These are phyloP conservation scores for Cyrtorhinus lividipennis DNA, from an alignment of 1,140 invertebrate genomes.

Conservation along the genomic window DNA sequence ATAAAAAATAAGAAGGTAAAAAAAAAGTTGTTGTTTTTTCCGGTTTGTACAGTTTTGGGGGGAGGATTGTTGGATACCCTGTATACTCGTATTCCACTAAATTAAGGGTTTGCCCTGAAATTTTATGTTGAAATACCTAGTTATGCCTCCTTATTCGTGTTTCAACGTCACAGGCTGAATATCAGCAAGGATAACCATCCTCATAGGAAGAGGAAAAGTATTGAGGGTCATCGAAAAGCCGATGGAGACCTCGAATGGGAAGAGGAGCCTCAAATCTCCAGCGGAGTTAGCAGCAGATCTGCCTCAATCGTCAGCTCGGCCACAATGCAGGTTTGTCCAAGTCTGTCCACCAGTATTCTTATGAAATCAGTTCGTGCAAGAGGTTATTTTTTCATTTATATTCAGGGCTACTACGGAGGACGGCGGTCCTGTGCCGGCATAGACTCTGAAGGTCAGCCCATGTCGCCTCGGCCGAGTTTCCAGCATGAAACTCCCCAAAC, in stretches of 20 bases:
- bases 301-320: slow-evolving; percentile 24
- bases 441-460: slow-evolving; percentile 20
- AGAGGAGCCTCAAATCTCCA: slow-evolving; percentile 21
- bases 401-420: slow-evolving; percentile 27
- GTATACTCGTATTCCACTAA: too few relatives aligned
- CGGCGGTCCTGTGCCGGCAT: slow-evolving; percentile 24
- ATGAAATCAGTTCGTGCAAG: too few relatives aligned
- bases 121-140: too few relatives aligned
- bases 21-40: too few relatives aligned
- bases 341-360: too few relatives aligned
- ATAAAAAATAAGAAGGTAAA: too few relatives aligned
- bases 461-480: slow-evolving; percentile 33
- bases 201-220: slow-evolving; percentile 19
- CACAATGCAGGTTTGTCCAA: slow-evolving; percentile 20
- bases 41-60: too few relatives aligned
- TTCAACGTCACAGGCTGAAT: slow-evolving; percentile 12
- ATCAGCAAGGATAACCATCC: background rate
- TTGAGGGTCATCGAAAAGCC: slow-evolving; percentile 11
- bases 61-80: too few relatives aligned
- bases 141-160: too few relatives aligned
- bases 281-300: slow-evolving; percentile 21
- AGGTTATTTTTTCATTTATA: too few relatives aligned
- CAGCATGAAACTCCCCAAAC: slow-evolving; percentile 43
- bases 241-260: slow-evolving; percentile 19
- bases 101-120: too few relatives aligned